phyloP scores from a whole-genome alignment of 2,113 vertebrate genomes.

The Fulica atra region DNA sequence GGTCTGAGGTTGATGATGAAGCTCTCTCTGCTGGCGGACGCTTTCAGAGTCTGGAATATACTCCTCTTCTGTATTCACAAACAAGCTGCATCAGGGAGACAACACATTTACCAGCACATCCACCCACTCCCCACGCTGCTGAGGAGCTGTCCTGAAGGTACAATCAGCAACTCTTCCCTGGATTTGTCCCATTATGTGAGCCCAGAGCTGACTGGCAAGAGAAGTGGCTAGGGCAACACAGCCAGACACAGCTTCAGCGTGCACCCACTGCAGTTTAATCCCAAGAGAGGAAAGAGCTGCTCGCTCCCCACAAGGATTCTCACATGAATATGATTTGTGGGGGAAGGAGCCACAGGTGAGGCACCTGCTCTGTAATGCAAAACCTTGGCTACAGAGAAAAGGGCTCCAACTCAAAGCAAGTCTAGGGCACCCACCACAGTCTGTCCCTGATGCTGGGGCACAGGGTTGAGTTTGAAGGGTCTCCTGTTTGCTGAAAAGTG shows the following conservation, averaged over 20 bases:
- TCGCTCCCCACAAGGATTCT: neutral
- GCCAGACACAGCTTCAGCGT: neutral
- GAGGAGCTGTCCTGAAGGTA: neutral
- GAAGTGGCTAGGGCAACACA: neutral
- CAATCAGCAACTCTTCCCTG: neutral
- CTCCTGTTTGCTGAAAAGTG: neutral
- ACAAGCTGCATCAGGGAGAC: slow-evolving; percentile 80
- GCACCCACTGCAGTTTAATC: neutral
- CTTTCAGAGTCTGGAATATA: slow-evolving; percentile 97
- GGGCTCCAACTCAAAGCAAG: neutral
- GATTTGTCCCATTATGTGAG: neutral
- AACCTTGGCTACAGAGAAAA: neutral
- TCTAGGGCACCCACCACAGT: no score
- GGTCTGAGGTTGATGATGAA: slow-evolving; percentile 93
- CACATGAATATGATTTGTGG: neutral
- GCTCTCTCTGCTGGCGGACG: slow-evolving; percentile 91
- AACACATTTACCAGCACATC: neutral
- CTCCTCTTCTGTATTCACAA: slow-evolving; percentile 93
- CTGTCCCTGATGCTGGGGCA: neutral
- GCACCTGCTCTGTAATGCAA: neutral
- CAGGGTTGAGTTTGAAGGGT: neutral
- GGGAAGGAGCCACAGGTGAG: neutral
- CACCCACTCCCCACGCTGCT: neutral
- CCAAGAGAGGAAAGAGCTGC: neutral
- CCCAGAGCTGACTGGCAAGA: neutral